A percentile compares a stretch with the other conserved stretches of the same genome.
Evolutionary conservation across 2,888 invertebrate genomes (phyloP).

Genomic region (Athalia circularis): DNA sequence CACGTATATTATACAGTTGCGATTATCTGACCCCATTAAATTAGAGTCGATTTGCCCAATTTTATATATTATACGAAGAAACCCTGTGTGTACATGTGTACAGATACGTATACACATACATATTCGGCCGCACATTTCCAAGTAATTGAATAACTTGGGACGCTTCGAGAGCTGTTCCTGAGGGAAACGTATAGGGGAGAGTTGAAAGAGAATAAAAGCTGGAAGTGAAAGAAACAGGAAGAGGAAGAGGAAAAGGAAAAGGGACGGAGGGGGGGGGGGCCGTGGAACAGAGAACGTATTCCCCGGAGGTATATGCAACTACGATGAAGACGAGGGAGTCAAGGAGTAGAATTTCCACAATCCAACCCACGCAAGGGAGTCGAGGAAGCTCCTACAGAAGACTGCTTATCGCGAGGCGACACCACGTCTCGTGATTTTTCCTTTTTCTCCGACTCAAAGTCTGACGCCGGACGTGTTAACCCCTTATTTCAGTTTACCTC

Average conservation of each 20-base stretch:
- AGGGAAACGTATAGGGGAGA: conserved; percentile 8
- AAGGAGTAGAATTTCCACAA: not conserved
- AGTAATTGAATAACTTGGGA: conserved; percentile 44
- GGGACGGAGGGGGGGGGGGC: not conserved
- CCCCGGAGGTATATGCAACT: conserved; percentile 3
- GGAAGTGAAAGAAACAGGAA: not conserved
- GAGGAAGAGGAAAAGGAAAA: conserved; percentile 27
- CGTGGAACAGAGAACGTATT: conserved; percentile 21
- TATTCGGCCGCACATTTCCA: conserved; percentile 30
- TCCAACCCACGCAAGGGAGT: conserved; percentile 22
- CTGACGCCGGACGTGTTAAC: conserved; percentile 39
- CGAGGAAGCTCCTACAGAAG: conserved; percentile 30
- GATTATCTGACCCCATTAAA: conserved; percentile 8
- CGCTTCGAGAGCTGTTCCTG: conserved; percentile 26
- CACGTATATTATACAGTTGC: not conserved
- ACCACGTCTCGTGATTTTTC: conserved; percentile 6
- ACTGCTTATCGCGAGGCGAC: conserved; percentile 41
- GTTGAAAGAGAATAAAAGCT: not conserved
- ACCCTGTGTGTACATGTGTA: not conserved
- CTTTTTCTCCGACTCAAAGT: conserved; percentile 5
- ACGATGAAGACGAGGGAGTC: conserved; percentile 18
- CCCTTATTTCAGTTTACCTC: conserved; percentile 15
- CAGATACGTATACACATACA: not conserved
- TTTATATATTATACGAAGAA: conserved; percentile 9
- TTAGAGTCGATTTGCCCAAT: not conserved